phyloP scores from a whole-genome alignment of 2,113 vertebrate species.

The Ceyx cyanopectus region DNA sequence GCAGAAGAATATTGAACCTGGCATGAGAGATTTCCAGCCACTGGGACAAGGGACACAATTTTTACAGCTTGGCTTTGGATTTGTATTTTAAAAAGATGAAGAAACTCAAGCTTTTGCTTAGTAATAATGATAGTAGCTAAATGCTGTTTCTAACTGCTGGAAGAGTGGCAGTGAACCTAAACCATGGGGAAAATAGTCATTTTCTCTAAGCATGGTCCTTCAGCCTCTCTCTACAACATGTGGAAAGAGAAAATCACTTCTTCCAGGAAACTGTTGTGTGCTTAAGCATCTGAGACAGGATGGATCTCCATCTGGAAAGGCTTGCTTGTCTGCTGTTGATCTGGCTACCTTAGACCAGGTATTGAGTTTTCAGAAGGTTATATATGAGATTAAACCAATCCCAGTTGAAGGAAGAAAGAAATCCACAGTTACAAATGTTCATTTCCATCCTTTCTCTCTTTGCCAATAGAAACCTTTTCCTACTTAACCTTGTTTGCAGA shows the following conservation, averaged over 20 bases:
- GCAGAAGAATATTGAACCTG: background rate
- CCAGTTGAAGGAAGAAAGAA: background rate
- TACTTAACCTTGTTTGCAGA: background rate
- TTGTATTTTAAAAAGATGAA: background rate
- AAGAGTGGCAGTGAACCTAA: background rate
- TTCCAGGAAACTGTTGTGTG: background rate
- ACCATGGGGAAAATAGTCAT: background rate
- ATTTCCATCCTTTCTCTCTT: background rate
- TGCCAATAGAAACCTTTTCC: background rate
- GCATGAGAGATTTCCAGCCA: background rate
- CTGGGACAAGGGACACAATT: fast-evolving
- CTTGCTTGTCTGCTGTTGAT: background rate
- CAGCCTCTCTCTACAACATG: background rate
- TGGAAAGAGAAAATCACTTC: background rate
- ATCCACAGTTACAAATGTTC: background rate
- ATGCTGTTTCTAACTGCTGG: background rate
- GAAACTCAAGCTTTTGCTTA: background rate
- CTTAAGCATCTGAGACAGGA: background rate
- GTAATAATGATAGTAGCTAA: background rate
- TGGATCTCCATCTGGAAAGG: background rate
- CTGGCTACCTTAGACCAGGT: background rate
- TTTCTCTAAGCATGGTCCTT: background rate
- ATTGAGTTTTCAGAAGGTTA: background rate
- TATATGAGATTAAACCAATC: background rate
- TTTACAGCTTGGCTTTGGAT: background rate